Percentiles rank a stretch among this genome's conserved stretches.
These are phyloP conservation scores for Philaenus spumarius DNA, from an alignment of 1,140 invertebrate species.

Conservation along the genomic window DNA sequence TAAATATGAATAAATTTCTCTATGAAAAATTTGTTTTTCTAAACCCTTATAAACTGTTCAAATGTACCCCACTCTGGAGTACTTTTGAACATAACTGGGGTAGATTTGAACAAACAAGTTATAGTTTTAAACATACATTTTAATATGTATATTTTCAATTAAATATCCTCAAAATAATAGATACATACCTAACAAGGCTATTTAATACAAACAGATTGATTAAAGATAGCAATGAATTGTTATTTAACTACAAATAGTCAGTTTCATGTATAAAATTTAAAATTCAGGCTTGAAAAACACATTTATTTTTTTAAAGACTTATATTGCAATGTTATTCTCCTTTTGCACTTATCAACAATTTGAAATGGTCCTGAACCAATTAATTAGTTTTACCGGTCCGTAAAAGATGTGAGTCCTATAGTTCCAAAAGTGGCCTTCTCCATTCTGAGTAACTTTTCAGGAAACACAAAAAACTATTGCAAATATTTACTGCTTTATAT, in stretches of 20 bases:
- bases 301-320: background rate
- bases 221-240: background rate
- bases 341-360: background rate
- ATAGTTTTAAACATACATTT: background rate
- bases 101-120: background rate
- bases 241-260: background rate
- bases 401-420: too few species aligned
- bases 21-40: too few species aligned
- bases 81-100: background rate
- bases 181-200: background rate
- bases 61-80: background rate
- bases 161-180: background rate
- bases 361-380: background rate
- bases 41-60: background rate
- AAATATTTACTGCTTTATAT: too few species aligned
- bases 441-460: too few species aligned
- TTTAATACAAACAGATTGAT: background rate
- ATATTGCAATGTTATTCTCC: background rate
- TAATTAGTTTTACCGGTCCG: too few species aligned
- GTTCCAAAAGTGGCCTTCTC: too few species aligned
- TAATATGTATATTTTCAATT: background rate
- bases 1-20: too few species aligned
- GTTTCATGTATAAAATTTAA: too few species aligned
- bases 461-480: too few species aligned
- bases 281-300: background rate